phyloP scores from a whole-genome alignment of 2,888 invertebrate genomes.

The Ophion obscuratus region DNA sequence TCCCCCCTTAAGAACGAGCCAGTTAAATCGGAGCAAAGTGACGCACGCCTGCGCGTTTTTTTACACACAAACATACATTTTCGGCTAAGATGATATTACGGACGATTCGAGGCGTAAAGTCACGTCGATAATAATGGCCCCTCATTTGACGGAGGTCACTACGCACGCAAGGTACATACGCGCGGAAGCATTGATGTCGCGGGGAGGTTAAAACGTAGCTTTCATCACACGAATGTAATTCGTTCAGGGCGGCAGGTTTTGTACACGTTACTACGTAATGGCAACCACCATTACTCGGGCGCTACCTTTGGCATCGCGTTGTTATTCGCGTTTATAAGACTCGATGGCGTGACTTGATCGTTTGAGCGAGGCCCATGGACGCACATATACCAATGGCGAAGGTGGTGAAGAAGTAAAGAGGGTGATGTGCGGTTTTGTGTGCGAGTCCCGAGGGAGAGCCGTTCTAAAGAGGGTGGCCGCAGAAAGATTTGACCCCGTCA shows the following conservation, averaged over 20 bases:
- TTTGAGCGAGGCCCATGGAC: slow-evolving; percentile 57
- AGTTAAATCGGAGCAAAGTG: slow-evolving; percentile 55
- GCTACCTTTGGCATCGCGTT: slow-evolving; percentile 47
- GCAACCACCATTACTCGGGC: slow-evolving; percentile 69
- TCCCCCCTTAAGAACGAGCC: not conserved
- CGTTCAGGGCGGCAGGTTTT: slow-evolving; percentile 66
- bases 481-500: slow-evolving; percentile 65
- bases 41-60: slow-evolving; percentile 31
- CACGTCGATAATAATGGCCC: not conserved
- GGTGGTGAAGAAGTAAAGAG: slow-evolving; percentile 53
- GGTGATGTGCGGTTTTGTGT: slow-evolving; percentile 44
- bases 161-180: not conserved
- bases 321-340: slow-evolving; percentile 69
- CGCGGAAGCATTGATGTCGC: slow-evolving; percentile 14
- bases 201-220: slow-evolving; percentile 50
- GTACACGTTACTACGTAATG: slow-evolving; percentile 70
- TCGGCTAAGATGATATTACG: not conserved
- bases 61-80: not conserved
- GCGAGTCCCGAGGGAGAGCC: slow-evolving; percentile 57
- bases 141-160: not conserved
- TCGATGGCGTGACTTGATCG: slow-evolving; percentile 77
- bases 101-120: not conserved
- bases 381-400: slow-evolving; percentile 34
- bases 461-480: slow-evolving; percentile 51
- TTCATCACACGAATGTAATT: slow-evolving; percentile 61